These are phyloP conservation scores for Acholoe squamosa DNA, from an alignment of 2,888 invertebrate species.

Conservation along the genomic window DNA sequence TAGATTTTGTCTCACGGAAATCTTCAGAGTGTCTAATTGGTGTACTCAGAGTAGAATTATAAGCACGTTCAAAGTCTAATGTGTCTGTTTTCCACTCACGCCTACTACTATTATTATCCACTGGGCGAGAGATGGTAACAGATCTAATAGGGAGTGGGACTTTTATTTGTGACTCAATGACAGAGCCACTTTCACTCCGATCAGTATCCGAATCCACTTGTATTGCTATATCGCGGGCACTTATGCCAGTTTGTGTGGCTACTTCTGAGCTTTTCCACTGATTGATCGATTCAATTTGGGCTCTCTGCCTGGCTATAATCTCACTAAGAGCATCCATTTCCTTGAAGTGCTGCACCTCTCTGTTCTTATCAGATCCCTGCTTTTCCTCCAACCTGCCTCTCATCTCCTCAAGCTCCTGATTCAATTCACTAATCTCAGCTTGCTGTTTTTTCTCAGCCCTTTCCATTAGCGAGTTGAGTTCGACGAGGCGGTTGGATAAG, in stretches of 20 bases:
- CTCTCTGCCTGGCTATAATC: slow-evolving; percentile 55
- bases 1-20: slow-evolving; percentile 1
- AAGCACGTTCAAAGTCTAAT: neutral
- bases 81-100: slow-evolving; percentile 5
- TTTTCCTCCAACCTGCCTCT: neutral
- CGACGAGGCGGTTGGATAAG: neutral
- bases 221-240: neutral
- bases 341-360: slow-evolving; percentile 28
- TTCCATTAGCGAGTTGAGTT: neutral
- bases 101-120: neutral
- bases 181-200: neutral
- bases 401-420: slow-evolving; percentile 23
- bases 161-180: neutral
- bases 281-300: neutral
- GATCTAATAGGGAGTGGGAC: slow-evolving; percentile 13
- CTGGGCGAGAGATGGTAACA: neutral
- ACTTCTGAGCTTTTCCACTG: neutral
- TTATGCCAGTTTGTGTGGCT: slow-evolving; percentile 1
- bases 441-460: neutral
- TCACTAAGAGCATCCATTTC: slow-evolving; percentile 58
- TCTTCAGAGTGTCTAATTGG: slow-evolving; percentile 34
- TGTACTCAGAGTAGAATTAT: neutral
- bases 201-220: neutral
- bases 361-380: neutral
- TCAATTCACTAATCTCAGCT: neutral